Conservation (phyloP, 2,888 invertebrate genomes). For the Rhopalosiphum nymphaeae region DNA sequence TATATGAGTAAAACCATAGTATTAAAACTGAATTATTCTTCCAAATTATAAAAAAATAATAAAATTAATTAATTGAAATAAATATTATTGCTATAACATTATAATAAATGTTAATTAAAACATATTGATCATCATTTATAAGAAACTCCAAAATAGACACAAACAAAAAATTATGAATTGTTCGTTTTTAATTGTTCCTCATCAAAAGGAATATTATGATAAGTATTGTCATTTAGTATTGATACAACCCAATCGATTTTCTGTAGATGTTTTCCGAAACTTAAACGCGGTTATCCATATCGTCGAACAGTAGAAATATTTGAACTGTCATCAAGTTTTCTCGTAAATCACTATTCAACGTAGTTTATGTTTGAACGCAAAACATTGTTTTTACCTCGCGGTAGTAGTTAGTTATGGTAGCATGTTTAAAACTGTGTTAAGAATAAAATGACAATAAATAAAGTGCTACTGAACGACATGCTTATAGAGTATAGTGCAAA, state of each 20-base stretch:
- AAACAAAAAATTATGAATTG: not conserved
- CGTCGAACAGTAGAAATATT: not conserved
- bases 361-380: not conserved
- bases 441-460: not conserved
- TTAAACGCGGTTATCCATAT: not conserved
- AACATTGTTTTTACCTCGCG: not conserved
- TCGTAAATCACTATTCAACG: constrained; percentile 1
- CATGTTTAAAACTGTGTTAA: not conserved
- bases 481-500: not conserved
- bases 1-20: no score
- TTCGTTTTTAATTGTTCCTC: not conserved
- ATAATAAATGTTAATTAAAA: not conserved
- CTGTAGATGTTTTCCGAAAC: not conserved
- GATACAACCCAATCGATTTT: not conserved
- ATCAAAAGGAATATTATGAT: not conserved
- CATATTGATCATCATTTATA: not conserved
- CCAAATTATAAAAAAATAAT: no score
- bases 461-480: not conserved
- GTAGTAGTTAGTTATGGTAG: not conserved
- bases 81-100: not conserved
- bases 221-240: not conserved
- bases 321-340: constrained; percentile 18
- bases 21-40: no score
- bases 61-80: not conserved
- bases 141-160: not conserved